A percentile compares a stretch with the other conserved stretches of the same genome.
Evolutionary conservation across 30 jellyfish, hydroid and myxozoan genomes (phyloP).

Genomic region (Aurelia aurita complex sp. Pacific): DNA sequence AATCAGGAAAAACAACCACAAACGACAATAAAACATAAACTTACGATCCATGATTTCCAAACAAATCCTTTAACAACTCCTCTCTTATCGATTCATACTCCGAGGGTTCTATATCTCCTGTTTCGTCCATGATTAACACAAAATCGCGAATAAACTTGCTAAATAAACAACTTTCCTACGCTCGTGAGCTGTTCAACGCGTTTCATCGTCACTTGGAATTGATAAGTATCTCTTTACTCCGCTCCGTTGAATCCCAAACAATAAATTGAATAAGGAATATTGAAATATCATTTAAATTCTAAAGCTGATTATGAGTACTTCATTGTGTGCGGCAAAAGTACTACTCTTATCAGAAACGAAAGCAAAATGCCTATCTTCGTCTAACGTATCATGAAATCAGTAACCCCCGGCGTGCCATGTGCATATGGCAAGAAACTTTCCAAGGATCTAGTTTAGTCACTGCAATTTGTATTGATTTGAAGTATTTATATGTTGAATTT

Average conservation of each 20-base stretch:
- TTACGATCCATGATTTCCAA: slow-evolving; percentile 31
- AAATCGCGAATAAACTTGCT: too few species aligned
- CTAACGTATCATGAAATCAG: too few species aligned
- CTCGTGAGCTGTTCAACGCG: too few species aligned
- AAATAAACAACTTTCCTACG: too few species aligned
- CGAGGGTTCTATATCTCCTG: slow-evolving; percentile 34
- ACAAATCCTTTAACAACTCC: slow-evolving; percentile 45
- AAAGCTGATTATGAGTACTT: slow-evolving; percentile 28
- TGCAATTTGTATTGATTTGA: too few species aligned
- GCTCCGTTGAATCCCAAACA: slow-evolving; percentile 22
- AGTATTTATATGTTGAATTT: too few species aligned
- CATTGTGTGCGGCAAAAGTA: slow-evolving; percentile 41
- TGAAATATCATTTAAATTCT: neutral
- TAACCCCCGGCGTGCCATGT: slow-evolving; percentile 6
- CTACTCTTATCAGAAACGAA: slow-evolving; percentile 12
- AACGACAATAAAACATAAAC: neutral
- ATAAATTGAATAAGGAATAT: neutral
- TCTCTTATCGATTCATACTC: slow-evolving; percentile 40
- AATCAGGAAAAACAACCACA: too few species aligned
- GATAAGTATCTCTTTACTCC: neutral
- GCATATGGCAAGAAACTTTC: too few species aligned
- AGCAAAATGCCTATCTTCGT: neutral
- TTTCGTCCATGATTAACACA: slow-evolving; percentile 24
- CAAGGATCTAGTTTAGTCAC: too few species aligned
- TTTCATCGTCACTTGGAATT: too few species aligned